Evolutionary conservation across 2,888 invertebrate genomes (phyloP), one percentile per base, ranked within the genome.

Genomic region (Strigamia crassipes): DNA sequence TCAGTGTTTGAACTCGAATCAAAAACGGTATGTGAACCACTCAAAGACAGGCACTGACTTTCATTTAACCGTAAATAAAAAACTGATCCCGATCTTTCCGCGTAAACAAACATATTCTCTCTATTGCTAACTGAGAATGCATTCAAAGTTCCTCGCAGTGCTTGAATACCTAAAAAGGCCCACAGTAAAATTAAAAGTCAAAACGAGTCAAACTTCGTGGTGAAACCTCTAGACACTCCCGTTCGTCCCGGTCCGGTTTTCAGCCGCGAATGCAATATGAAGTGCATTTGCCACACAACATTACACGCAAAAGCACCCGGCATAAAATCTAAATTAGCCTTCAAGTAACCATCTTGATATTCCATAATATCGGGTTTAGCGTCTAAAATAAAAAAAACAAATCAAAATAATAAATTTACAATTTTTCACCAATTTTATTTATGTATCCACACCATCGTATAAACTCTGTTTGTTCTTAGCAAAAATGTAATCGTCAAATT

Each of bases 81-180:
- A 34, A 88, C 87, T 83, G 86, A 85, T 10, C 85, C 85, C 15
- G 85, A 56, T 31, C 51, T 82, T 34, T 93, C 93, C 86, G 91
- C 90, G 86, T 93, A 92, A 15, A 94, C 93, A 88, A 93, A 94
- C 93, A 94, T 93, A 87, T 94, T 93, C 84, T 89, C 91, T 61
- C 93, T 89, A 86, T 94, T 94, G 84, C 90, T 90, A 0, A 94
- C 93, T 1, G 92, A 91, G 85, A 94, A 92, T 82, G 92, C 90
- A 85, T 91, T 92, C 38, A 94, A 88, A 10, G 92, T 91, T 21
- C 90, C 90, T 84, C 91, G 90, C 79, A 94, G 87, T 3, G 92
- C 92, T 86, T 91, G 90, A 73, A 88, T 84, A 56, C 88, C 88
- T 78, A 9, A 51, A 46, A 34, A 31, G 6, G 34, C 34, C 34